These are phyloP conservation scores for Eurystomus gularis DNA, from an alignment of 2,113 vertebrate species.

Conservation along the genomic window DNA sequence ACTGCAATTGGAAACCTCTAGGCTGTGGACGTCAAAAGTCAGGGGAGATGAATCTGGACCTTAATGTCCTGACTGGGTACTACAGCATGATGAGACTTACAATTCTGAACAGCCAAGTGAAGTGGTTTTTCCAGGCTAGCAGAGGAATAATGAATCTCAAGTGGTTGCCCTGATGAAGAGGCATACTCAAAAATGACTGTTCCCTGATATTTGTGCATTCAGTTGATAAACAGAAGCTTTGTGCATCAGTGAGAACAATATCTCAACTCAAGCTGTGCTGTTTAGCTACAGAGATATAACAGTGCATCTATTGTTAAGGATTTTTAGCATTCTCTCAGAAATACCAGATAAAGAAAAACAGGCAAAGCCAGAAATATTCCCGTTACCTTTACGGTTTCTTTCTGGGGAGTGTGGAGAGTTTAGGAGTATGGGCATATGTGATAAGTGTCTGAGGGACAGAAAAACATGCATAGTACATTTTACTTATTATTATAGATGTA, in stretches of 20 bases:
- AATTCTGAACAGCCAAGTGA: background rate
- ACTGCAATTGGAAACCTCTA: background rate
- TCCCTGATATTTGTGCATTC: background rate
- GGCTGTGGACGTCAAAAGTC: background rate
- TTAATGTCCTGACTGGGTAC: background rate
- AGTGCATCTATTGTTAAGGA: background rate
- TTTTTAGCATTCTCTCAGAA: background rate
- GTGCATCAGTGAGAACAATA: background rate
- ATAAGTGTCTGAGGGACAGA: background rate
- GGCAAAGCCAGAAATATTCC: background rate
- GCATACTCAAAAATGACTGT: background rate
- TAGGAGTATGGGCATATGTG: no score
- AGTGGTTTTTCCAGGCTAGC: background rate
- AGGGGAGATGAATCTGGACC: background rate
- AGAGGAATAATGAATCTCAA: background rate
- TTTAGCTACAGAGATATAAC: background rate
- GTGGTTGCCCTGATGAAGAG: background rate
- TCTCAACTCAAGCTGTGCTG: background rate
- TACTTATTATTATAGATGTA: no score
- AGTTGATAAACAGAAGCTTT: background rate
- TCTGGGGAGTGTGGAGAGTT: rapidly evolving
- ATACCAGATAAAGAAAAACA: background rate
- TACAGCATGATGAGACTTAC: background rate
- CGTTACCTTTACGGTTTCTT: background rate
- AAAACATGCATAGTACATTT: background rate